Conservation (phyloP, 2,888 invertebrate species). For the Trachelus tabidus region DNA sequence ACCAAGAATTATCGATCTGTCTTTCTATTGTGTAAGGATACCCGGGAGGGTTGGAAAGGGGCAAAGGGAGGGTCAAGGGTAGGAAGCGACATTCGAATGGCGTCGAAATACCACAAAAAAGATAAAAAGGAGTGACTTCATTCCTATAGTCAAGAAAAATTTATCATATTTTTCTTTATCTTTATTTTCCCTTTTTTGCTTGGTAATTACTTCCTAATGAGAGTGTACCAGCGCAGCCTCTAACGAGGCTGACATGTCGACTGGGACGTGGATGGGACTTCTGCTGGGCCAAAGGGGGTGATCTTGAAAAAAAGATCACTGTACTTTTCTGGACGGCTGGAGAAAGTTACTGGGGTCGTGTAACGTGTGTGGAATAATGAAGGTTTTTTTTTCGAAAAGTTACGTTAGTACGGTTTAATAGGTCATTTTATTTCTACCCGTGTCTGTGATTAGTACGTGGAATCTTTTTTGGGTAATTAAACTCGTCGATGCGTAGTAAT, state of each 20-base stretch:
- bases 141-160: background rate
- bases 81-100: background rate
- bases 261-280: background rate
- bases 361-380: background rate
- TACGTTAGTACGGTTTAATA: too few species aligned
- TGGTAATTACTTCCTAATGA: slow-evolving; percentile 26
- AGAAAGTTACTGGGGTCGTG: background rate
- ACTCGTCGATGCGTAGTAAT: too few species aligned
- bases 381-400: too few species aligned
- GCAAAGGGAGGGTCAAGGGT: background rate
- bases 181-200: background rate
- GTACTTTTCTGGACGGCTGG: background rate
- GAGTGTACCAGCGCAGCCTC: slow-evolving; percentile 24
- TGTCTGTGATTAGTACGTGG: too few species aligned
- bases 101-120: background rate
- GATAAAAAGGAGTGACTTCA: background rate
- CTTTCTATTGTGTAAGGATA: background rate
- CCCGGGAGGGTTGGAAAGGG: too few species aligned
- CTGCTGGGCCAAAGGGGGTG: background rate
- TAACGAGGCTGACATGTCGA: slow-evolving; percentile 26
- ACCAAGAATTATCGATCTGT: background rate
- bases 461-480: too few species aligned
- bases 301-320: background rate
- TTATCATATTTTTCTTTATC: background rate
- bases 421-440: too few species aligned